Evolutionary conservation across 2,113 vertebrate genomes (phyloP).

Genomic region (Pangasianodon gigas): DNA sequence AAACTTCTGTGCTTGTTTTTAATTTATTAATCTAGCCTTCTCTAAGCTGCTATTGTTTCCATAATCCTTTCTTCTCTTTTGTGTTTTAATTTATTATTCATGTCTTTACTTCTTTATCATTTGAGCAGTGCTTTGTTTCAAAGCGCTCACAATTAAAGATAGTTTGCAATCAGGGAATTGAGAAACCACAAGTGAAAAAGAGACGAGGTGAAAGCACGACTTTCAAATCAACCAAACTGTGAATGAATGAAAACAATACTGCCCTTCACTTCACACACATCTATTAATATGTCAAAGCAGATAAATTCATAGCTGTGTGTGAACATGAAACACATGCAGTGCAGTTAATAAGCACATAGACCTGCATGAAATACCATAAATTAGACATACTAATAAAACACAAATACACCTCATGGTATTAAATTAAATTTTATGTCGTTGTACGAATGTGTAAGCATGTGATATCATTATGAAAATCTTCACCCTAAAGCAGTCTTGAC

Average conservation of each 20-base stretch:
- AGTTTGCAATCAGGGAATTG: neutral
- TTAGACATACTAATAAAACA: neutral
- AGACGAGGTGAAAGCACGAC: neutral
- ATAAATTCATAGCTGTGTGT: neutral
- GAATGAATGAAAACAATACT: neutral
- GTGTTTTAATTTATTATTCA: neutral
- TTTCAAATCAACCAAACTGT: neutral
- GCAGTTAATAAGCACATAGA: neutral
- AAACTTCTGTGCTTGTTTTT: no score
- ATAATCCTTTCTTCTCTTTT: neutral
- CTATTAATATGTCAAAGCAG: neutral
- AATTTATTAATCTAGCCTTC: neutral
- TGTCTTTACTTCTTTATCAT: neutral
- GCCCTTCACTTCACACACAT: neutral
- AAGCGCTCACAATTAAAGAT: neutral
- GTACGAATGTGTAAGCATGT: neutral
- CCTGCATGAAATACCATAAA: neutral
- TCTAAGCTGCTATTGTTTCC: neutral
- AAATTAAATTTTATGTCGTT: neutral
- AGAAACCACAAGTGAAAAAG: neutral
- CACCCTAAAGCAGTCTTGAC: conserved; percentile 16
- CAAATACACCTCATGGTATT: neutral
- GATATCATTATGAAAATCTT: neutral
- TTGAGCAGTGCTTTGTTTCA: neutral
- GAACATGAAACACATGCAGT: neutral